Conservation (phyloP, 2,888 invertebrate genomes). For the Rhagophthalmus giganteus region DNA sequence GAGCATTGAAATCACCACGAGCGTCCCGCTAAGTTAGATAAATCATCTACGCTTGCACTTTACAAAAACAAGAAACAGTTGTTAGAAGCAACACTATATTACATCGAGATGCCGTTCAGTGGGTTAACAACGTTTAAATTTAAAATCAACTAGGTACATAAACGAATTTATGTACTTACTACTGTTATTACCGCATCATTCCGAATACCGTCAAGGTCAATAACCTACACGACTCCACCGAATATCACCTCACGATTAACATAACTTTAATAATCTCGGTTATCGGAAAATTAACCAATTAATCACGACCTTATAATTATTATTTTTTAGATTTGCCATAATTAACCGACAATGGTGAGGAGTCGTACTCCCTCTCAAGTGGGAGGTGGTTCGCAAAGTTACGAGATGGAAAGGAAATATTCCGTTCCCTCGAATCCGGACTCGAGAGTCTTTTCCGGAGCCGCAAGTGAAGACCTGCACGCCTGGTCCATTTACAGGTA, state of each 20-base stretch:
- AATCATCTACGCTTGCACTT: too few species aligned
- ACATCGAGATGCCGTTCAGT: too few species aligned
- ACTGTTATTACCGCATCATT: neutral
- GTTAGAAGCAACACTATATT: too few species aligned
- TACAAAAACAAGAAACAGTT: too few species aligned
- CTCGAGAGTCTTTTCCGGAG: slow-evolving; percentile 70
- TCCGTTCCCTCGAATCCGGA: slow-evolving; percentile 84
- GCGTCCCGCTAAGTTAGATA: too few species aligned
- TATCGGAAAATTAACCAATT: neutral
- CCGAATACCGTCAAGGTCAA: slow-evolving; percentile 4
- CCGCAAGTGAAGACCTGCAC: slow-evolving; percentile 89
- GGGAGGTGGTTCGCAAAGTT: slow-evolving; percentile 59
- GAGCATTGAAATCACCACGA: too few species aligned
- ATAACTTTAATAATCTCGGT: neutral
- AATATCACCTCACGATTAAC: neutral
- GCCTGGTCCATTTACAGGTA: slow-evolving; percentile 95
- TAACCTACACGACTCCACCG: slow-evolving; percentile 4
- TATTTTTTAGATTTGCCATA: slow-evolving; percentile 16
- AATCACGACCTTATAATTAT: too few species aligned
- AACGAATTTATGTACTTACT: too few species aligned
- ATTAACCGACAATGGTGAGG: slow-evolving; percentile 39
- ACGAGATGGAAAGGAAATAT: slow-evolving; percentile 80
- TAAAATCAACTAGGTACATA: too few species aligned
- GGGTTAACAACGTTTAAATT: too few species aligned
- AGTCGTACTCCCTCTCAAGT: slow-evolving; percentile 46